A percentile compares a stretch with the other conserved stretches of the same genome.
Conservation (phyloP, 1,140 invertebrate genomes). For the Lepeophtheirus salmonis region DNA sequence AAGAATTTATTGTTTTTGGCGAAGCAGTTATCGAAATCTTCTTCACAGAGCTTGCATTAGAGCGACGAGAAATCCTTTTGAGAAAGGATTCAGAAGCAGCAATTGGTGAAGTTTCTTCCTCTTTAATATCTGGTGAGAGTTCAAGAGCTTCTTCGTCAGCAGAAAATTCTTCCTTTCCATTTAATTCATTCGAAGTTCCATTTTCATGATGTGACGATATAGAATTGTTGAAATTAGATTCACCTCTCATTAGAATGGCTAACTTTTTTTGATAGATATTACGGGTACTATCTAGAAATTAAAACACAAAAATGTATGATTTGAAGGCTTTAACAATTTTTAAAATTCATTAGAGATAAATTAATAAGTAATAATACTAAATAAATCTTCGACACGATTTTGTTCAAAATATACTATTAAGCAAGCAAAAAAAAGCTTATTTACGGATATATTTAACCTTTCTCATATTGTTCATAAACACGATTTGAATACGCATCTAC, state of each 20-base stretch:
- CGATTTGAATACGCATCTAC: too few species aligned
- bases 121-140: conserved; percentile 16
- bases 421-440: too few species aligned
- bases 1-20: not conserved
- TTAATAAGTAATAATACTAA: too few species aligned
- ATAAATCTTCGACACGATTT: too few species aligned
- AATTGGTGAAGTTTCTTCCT: conserved; percentile 16
- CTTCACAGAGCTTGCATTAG: not conserved
- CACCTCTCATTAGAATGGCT: conserved; percentile 16
- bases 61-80: not conserved
- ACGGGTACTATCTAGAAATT: conserved; percentile 15
- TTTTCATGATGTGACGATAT: not conserved
- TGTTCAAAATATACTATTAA: too few species aligned
- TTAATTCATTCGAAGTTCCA: not conserved
- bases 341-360: too few species aligned
- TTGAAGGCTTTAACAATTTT: too few species aligned
- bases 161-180: conserved; percentile 3
- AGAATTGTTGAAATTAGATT: not conserved
- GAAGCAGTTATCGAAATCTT: not conserved
- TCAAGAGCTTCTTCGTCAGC: conserved; percentile 13
- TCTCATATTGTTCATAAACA: too few species aligned
- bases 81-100: not conserved
- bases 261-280: conserved; percentile 19
- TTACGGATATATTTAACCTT: too few species aligned
- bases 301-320: not conserved